Conservation (phyloP, 2,797 vertebrate species). For the Salmo trutta region DNA sequence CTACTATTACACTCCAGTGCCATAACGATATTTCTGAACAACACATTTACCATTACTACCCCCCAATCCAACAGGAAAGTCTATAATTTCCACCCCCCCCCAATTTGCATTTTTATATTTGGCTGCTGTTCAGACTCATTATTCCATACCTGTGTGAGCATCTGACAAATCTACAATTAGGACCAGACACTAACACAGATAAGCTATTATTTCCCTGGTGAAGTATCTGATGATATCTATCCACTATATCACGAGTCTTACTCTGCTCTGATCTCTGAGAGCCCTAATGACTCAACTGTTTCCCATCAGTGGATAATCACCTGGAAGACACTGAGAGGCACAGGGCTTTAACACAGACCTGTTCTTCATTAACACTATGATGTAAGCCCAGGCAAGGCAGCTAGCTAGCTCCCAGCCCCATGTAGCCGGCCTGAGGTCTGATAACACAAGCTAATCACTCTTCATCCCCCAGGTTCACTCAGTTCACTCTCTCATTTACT, state of each 20-base stretch:
- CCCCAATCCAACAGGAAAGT: no score
- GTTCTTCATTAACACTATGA: slow-evolving; percentile 60
- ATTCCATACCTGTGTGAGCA: not conserved
- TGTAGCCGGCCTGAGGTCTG: slow-evolving; percentile 22
- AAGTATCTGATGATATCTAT: not conserved
- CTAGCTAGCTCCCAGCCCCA: not conserved
- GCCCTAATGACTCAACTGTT: not conserved
- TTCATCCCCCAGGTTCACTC: slow-evolving; percentile 12
- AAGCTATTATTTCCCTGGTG: not conserved
- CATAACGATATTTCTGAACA: no score
- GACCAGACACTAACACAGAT: not conserved
- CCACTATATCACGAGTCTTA: not conserved
- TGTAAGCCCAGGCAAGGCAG: slow-evolving; percentile 65
- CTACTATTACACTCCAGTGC: no score
- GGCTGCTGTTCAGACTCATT: no score
- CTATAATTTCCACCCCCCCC: no score
- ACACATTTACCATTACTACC: no score
- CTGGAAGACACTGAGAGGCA: not conserved
- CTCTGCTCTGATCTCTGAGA: not conserved
- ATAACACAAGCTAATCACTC: slow-evolving; percentile 29
- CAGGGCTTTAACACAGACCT: slow-evolving; percentile 24
- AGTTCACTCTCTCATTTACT: not conserved
- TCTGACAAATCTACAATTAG: not conserved
- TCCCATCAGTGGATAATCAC: slow-evolving; percentile 16
- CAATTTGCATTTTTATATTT: no score